phyloP scores from a whole-genome alignment of 1,140 invertebrate genomes.

The Euschistus heros region DNA sequence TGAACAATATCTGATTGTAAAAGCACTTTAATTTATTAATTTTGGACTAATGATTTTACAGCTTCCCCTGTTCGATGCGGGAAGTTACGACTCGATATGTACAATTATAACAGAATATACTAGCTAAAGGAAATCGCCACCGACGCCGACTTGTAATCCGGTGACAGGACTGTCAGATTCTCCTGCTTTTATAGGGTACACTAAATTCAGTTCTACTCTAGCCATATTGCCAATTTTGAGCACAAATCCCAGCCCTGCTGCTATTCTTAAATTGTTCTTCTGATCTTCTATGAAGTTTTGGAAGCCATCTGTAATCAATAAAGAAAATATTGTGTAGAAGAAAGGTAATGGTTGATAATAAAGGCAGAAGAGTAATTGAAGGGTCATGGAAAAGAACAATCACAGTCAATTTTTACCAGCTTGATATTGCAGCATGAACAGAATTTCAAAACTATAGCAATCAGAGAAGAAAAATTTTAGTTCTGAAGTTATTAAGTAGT shows the following conservation, averaged over 20 bases:
- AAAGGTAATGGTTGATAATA: background rate
- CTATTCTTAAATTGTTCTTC: slow-evolving; percentile 39
- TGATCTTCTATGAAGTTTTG: slow-evolving; percentile 1
- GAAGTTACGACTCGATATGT: too few relatives aligned
- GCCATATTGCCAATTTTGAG: slow-evolving; percentile 64
- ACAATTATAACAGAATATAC: too few relatives aligned
- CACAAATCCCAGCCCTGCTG: slow-evolving; percentile 63
- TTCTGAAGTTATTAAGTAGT: background rate
- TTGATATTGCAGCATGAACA: background rate
- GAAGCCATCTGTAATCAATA: background rate
- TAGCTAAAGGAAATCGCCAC: slow-evolving; percentile 50
- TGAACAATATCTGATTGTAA: too few relatives aligned
- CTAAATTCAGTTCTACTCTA: slow-evolving; percentile 78
- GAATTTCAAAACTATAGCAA: background rate
- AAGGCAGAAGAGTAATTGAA: background rate
- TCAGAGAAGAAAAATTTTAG: background rate
- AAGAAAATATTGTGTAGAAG: background rate
- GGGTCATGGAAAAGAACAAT: background rate
- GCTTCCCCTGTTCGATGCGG: too few relatives aligned
- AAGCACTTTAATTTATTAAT: too few relatives aligned
- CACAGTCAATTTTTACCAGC: background rate
- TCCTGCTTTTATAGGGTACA: slow-evolving; percentile 48
- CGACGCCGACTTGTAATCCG: slow-evolving; percentile 61
- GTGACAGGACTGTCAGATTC: slow-evolving; percentile 41
- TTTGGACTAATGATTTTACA: too few relatives aligned